These are phyloP conservation scores for Dipodomys ordii DNA, from an alignment of 2,113 vertebrate genomes.

Conservation along the genomic window DNA sequence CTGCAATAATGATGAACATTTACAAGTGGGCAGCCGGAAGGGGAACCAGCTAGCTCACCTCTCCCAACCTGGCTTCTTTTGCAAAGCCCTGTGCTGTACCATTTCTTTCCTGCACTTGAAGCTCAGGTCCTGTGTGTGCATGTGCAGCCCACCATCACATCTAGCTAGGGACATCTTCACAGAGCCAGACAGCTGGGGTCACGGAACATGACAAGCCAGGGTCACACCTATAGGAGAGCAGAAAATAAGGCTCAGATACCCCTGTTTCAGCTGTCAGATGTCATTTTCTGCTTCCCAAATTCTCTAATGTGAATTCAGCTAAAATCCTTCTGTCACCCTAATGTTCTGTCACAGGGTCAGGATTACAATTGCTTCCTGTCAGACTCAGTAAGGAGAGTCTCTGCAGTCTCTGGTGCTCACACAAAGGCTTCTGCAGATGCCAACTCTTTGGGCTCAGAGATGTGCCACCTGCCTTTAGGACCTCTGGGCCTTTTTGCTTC, in stretches of 20 bases:
- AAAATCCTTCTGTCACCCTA: background rate
- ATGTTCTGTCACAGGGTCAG: conserved; percentile 15
- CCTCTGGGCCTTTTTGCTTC: background rate
- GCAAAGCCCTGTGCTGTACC: background rate
- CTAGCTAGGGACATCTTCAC: background rate
- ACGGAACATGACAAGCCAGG: background rate
- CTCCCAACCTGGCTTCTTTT: background rate
- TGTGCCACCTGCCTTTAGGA: background rate
- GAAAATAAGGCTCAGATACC: background rate
- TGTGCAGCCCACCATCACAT: background rate
- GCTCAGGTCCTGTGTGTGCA: background rate
- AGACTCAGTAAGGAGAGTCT: background rate
- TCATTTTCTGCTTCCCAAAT: conserved; percentile 59
- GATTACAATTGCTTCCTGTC: background rate
- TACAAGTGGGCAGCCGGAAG: rapidly evolving
- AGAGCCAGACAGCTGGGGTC: background rate
- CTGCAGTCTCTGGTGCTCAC: background rate
- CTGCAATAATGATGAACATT: background rate
- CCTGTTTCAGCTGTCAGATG: conserved; percentile 39
- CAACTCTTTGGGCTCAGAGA: background rate
- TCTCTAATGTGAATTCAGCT: conserved; percentile 25
- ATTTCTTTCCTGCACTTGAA: background rate
- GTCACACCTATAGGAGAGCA: background rate
- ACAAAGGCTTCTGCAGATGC: background rate
- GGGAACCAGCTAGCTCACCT: background rate